Base-by-base conservation (phyloP, 2,113 vertebrate genomes). In the Laterallus jamaicensis region DNA sequence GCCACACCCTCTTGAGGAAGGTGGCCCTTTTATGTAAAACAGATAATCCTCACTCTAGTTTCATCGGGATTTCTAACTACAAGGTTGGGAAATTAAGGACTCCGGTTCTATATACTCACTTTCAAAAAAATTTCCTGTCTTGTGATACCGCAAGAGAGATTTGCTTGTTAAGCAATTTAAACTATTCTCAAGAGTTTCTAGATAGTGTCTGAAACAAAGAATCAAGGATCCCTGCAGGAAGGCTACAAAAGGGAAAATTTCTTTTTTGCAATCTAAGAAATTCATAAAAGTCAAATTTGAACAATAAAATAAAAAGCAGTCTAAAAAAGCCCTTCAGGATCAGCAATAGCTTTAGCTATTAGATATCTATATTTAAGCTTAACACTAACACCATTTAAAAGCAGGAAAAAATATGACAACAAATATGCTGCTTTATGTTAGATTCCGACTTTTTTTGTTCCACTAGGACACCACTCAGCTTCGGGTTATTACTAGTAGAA, bases 361-460 rank as follows among this genome's bases (percentile, higher is more conserved):
- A 70, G 21, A 17, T 74, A 49, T 17, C 56, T 68, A 9, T 13
- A 70, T 66, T 26, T 56, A 82, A 87, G 28, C 7, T 94, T 54
- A 88, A 47, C 17, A 68, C 26, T 17, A 78, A 54, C 12, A 39
- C 7, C 2, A 39, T 25, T 87, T 71, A 18, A 39, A 78, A 56
- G 16, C 2, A 76, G 29, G 3, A 56, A 68, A 40, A 56, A 29
- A 20, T 25, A 17, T 3, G 6, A 56, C 52, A 9, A 44, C 9
- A 68, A 79, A 86, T 5, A 54, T 32, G 3, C 32, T 52, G 3
- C 42, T 59, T 76, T 32, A 35, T 55, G 19, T 26, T 15, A 19
- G 22, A 75, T 35, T 81, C 2, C 0, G 3, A 11, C 6, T 9
- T 58, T 37, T 29, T n/a, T 35, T 49, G 35, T 49, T 12, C 1